These are phyloP conservation scores for Mechanitis mazaeus DNA, from an alignment of 2,888 invertebrate genomes.

Conservation along the genomic window DNA sequence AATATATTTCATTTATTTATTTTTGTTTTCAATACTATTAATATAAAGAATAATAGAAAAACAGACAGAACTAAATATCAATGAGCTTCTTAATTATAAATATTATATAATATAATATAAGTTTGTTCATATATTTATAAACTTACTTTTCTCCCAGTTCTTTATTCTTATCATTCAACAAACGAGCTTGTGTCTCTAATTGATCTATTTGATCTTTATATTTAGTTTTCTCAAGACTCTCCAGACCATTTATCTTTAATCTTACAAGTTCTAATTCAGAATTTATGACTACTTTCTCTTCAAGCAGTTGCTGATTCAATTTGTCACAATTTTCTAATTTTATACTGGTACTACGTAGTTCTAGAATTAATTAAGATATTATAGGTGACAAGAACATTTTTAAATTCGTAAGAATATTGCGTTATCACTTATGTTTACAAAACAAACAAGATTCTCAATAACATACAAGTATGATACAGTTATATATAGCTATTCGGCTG, in stretches of 20 bases:
- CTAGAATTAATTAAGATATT: conserved; percentile 32
- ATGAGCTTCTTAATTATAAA: too few relatives aligned
- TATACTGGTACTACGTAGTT: conserved; percentile 38
- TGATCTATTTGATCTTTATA: conserved; percentile 43
- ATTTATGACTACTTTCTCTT: conserved; percentile 43
- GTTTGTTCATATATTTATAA: too few relatives aligned
- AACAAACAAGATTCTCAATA: too few relatives aligned
- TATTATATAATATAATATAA: too few relatives aligned
- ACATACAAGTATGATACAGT: too few relatives aligned
- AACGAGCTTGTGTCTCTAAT: conserved; percentile 41
- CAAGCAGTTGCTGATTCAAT: conserved; percentile 31
- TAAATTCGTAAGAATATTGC: too few relatives aligned
- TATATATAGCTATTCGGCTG: too few relatives aligned
- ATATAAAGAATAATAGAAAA: too few relatives aligned
- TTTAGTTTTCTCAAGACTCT: conserved; percentile 38
- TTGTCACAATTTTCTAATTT: conserved; percentile 39
- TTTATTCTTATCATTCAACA: conserved; percentile 43
- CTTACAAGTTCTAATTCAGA: conserved; percentile 47
- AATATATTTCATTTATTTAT: too few relatives aligned
- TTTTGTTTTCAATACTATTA: too few relatives aligned
- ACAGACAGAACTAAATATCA: too few relatives aligned
- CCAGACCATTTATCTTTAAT: conserved; percentile 42
- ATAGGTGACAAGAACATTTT: neutral
- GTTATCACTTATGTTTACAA: too few relatives aligned
- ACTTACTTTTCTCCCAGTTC: conserved; percentile 56